Conservation (phyloP, 2,797 vertebrate genomes). For the Characodon lateralis region DNA sequence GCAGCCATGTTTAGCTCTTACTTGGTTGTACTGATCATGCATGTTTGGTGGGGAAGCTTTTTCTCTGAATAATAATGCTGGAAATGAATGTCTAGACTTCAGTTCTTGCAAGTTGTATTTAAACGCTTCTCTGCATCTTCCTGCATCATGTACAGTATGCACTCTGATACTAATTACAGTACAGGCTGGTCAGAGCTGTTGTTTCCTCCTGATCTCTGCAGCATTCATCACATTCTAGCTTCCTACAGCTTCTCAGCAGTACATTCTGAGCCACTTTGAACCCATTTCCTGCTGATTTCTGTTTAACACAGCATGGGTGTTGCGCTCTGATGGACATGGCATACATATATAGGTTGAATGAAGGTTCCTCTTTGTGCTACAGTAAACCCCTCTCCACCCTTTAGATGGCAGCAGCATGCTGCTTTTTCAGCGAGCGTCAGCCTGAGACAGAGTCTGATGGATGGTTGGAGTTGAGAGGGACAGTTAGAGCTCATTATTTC, state of each 20-base stretch:
- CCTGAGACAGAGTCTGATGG: conserved; percentile 7
- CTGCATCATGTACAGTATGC: no score
- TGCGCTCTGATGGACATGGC: background rate
- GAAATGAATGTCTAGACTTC: no score
- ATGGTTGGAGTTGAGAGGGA: conserved; percentile 43
- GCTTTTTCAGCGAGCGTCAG: conserved; percentile 1
- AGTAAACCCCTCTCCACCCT: conserved; percentile 23
- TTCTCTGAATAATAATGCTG: no score
- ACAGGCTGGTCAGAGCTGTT: background rate
- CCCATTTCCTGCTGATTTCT: conserved; percentile 26
- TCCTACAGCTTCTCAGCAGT: conserved; percentile 3
- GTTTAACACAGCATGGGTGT: conserved; percentile 19
- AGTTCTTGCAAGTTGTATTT: no score
- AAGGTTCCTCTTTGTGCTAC: background rate
- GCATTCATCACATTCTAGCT: conserved; percentile 8
- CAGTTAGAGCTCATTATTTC: conserved; percentile 65
- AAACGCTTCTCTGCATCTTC: no score
- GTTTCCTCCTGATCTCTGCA: background rate
- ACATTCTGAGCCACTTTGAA: conserved; percentile 14
- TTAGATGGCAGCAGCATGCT: conserved; percentile 76
- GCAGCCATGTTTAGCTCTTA: no score
- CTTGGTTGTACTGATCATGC: no score
- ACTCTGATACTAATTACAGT: no score
- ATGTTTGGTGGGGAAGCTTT: no score
- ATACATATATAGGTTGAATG: background rate